Percentiles rank a stretch among this genome's conserved stretches.
phyloP scores from a whole-genome alignment of 2,888 invertebrate genomes.

The Lydus trimaculatus region DNA sequence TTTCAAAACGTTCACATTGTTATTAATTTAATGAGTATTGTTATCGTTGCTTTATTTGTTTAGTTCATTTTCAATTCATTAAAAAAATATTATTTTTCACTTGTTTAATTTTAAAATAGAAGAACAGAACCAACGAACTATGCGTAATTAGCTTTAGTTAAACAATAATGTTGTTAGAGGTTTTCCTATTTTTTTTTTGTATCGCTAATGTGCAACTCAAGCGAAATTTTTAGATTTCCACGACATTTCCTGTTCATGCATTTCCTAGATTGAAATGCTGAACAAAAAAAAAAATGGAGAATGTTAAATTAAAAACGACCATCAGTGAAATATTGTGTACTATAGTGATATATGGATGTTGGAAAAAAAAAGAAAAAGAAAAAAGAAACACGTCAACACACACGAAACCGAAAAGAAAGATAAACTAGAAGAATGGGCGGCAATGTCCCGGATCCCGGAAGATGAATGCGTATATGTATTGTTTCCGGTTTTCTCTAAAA shows the following conservation, averaged over 20 bases:
- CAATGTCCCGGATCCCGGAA: constrained; percentile 50
- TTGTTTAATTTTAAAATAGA: background rate
- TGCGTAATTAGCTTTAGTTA: background rate
- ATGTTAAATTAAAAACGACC: constrained; percentile 1
- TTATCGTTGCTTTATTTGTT: background rate
- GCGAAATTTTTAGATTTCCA: background rate
- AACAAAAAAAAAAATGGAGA: background rate
- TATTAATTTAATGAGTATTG: constrained; percentile 1
- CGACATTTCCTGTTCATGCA: background rate
- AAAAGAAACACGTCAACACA: background rate
- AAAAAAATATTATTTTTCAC: background rate
- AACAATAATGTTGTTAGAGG: too few relatives aligned
- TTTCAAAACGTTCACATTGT: background rate
- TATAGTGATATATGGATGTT: background rate
- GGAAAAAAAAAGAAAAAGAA: background rate
- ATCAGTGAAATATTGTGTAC: background rate
- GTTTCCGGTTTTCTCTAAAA: constrained; percentile 59
- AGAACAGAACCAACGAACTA: background rate
- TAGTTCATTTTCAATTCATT: background rate
- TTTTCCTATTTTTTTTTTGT: too few relatives aligned
- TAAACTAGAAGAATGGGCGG: constrained; percentile 18
- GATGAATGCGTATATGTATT: constrained; percentile 62
- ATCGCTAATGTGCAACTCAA: too few relatives aligned
- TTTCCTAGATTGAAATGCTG: background rate
- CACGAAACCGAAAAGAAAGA: background rate